Conservation (phyloP, 2,113 vertebrate genomes). For the Cryptotis parvus region DNA sequence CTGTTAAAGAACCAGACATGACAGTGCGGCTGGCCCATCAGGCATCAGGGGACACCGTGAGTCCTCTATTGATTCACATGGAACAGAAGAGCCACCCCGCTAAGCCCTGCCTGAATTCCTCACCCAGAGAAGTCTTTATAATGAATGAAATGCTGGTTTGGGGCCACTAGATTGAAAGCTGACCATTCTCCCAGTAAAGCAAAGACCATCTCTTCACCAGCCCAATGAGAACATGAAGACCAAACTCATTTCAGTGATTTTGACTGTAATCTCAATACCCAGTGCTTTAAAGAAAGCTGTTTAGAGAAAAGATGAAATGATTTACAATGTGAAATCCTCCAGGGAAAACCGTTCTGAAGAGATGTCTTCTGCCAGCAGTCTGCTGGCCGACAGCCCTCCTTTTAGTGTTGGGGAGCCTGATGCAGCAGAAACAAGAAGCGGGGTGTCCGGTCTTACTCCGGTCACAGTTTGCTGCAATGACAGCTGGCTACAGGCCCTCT, state of each 20-base stretch:
- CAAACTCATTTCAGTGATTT: conserved; percentile 17
- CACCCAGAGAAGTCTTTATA: neutral
- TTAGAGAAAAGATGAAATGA: conserved; percentile 67
- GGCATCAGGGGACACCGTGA: rapidly evolving
- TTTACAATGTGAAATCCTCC: neutral
- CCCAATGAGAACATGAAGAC: conserved; percentile 58
- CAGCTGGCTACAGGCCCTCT: neutral
- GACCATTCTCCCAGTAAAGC: neutral
- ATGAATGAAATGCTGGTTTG: neutral
- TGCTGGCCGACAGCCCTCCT: conserved; percentile 44
- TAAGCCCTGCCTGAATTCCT: neutral
- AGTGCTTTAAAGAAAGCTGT: conserved; percentile 68
- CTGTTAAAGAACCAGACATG: neutral
- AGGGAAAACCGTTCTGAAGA: neutral
- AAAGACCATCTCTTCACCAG: neutral
- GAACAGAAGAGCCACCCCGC: neutral
- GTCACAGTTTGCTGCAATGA: conserved; percentile 12
- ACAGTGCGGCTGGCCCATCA: too few species aligned
- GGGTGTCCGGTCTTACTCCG: neutral
- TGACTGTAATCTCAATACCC: conserved; percentile 56
- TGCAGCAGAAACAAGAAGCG: neutral
- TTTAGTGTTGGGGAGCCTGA: conserved; percentile 40
- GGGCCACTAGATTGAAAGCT: neutral
- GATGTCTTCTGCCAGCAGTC: conserved; percentile 53
- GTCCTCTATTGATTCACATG: neutral